phyloP scores from a whole-genome alignment of 1,140 invertebrate genomes.

The Arion vulgaris region DNA sequence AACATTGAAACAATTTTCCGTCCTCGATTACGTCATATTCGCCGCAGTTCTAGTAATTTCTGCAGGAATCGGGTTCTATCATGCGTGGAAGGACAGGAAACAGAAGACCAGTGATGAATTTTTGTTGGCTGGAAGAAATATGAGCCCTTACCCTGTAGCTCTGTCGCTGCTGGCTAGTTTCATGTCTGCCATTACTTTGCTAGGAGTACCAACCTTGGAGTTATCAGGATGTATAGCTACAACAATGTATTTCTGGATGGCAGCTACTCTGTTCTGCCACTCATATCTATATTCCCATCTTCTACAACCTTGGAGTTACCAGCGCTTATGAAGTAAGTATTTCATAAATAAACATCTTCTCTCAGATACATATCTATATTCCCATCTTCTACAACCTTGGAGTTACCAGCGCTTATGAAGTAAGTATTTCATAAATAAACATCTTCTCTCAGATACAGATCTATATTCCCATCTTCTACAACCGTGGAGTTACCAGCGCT shows the following conservation, averaged over 20 bases:
- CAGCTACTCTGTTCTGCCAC: slow-evolving; percentile 76
- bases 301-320: slow-evolving; percentile 87
- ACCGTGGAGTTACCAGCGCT: slow-evolving; percentile 86
- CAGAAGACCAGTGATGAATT: slow-evolving; percentile 89
- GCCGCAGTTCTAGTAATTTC: slow-evolving; percentile 57
- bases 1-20: slow-evolving; percentile 48
- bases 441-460: slow-evolving; percentile 75
- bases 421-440: slow-evolving; percentile 69
- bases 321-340: slow-evolving; percentile 86
- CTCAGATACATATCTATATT: slow-evolving; percentile 86
- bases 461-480: slow-evolving; percentile 93
- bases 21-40: slow-evolving; percentile 63
- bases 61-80: slow-evolving; percentile 84
- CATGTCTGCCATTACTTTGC: slow-evolving; percentile 93
- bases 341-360: too few species aligned
- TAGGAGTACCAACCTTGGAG: slow-evolving; percentile 80
- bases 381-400: slow-evolving; percentile 91
- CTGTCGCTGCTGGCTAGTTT: slow-evolving; percentile 79
- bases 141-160: slow-evolving; percentile 77
- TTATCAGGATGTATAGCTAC: slow-evolving; percentile 68
- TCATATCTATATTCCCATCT: slow-evolving; percentile 90
- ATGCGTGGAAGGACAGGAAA: slow-evolving; percentile 85
- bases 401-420: slow-evolving; percentile 89
- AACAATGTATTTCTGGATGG: slow-evolving; percentile 69
- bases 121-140: slow-evolving; percentile 83